These are phyloP conservation scores for Danio aesculapii DNA, from an alignment of 2,797 vertebrate species.

Conservation along the genomic window DNA sequence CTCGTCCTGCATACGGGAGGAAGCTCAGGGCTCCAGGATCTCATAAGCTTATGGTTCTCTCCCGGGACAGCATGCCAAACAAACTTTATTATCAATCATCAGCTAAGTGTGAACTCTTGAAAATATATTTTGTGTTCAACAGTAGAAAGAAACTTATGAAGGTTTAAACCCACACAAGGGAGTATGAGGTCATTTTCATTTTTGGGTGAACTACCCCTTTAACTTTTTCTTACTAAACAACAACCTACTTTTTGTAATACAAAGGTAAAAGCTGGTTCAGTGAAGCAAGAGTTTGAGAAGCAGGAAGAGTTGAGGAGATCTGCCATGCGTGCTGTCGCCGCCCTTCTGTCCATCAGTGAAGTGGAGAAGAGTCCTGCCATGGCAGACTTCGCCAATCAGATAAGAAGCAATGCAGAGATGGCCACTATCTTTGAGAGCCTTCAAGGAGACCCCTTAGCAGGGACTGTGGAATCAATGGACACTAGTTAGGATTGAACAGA, in stretches of 20 bases:
- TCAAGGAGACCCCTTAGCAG: slow-evolving; percentile 83
- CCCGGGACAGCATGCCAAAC: too few species aligned
- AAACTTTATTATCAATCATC: too few species aligned
- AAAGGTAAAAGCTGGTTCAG: slow-evolving; percentile 93
- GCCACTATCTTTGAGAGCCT: slow-evolving; percentile 90
- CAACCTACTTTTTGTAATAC: neutral
- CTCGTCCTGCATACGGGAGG: too few species aligned
- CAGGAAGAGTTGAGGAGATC: slow-evolving; percentile 94
- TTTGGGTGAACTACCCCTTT: too few species aligned
- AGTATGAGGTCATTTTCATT: too few species aligned
- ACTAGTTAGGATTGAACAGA: slow-evolving; percentile 77
- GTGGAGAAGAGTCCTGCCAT: slow-evolving; percentile 89
- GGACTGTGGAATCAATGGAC: slow-evolving; percentile 85
- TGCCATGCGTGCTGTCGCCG: slow-evolving; percentile 91
- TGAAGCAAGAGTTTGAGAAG: slow-evolving; percentile 98
- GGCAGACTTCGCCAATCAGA: slow-evolving; percentile 91
- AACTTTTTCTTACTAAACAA: neutral
- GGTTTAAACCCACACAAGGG: too few species aligned
- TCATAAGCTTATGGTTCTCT: too few species aligned
- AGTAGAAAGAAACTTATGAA: too few species aligned
- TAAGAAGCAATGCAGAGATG: slow-evolving; percentile 89
- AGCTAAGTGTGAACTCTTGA: too few species aligned
- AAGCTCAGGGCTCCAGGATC: too few species aligned
- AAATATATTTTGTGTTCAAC: too few species aligned
- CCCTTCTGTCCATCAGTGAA: slow-evolving; percentile 90